Evolutionary conservation across 2,888 invertebrate species (phyloP), one percentile per base, ranked within the genome.

Genomic region (Drepanosiphum platanoidis): DNA sequence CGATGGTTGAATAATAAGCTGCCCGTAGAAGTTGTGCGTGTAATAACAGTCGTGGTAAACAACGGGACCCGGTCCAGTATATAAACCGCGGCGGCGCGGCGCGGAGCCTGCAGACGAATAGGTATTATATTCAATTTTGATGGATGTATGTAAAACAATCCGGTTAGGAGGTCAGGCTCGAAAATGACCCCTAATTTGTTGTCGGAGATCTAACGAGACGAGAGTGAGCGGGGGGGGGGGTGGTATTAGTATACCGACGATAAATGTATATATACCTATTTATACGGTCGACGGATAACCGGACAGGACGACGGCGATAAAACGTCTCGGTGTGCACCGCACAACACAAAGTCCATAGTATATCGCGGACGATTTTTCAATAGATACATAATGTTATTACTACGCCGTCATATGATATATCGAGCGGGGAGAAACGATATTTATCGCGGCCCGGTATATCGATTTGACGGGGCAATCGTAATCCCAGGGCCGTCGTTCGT

Each of bases 91-190:
- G 27, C 61, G 22, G 18, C 52, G 52, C 52, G 52, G 52, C 52
- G 22, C 22, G 52, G 52, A 18, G 52, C 18, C 52, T 52, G 4
- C 52, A 22, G 52, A 52, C 18, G n/a, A n/a, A n/a, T n/a, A n/a
- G 52, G 52, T 52, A 52, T 52, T 52, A 52, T n/a, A n/a, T 77
- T 58, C 52, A 75, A 64, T 74, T n/a, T n/a, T 52, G 77, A 77
- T 61, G 61, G 61, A 77, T 52, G 61, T 36, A 77, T 52, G 77
- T 39, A 39, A 61, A 64, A 77, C 61, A 77, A 77, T 61, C 61
- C 61, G 39, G 77, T 77, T 64, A 77, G 52, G n/a, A 52, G 75
- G 34, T 64, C 61, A 36, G 52, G 15, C 52, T 34, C 5, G 36
- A 61, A 61, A 36, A 61, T 22, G 36, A 77, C 27, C 77, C 77